Conservation (phyloP, 2,797 vertebrate species). For the Triplophysa bombifrons region DNA sequence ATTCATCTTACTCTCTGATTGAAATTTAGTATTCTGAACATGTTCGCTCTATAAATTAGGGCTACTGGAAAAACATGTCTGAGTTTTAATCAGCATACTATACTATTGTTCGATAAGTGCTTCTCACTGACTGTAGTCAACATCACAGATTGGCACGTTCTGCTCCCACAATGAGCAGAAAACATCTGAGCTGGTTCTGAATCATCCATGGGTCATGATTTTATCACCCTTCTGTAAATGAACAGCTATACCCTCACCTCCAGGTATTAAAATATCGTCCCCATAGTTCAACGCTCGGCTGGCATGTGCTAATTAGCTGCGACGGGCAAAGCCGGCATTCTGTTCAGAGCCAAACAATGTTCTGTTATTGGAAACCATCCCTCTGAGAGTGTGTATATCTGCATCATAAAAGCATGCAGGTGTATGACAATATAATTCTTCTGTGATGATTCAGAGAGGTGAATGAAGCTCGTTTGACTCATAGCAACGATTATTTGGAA, state of each 20-base stretch:
- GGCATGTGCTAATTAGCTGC: conserved; percentile 50
- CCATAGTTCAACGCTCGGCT: conserved; percentile 42
- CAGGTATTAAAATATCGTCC: conserved; percentile 45
- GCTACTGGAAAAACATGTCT: conserved; percentile 21
- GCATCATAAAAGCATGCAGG: conserved; percentile 29
- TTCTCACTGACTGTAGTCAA: conserved; percentile 36
- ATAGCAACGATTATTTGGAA: conserved; percentile 28
- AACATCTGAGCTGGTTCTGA: conserved; percentile 35
- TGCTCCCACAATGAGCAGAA: conserved; percentile 23
- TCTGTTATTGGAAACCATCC: conserved; percentile 23
- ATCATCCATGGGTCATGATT: conserved; percentile 44
- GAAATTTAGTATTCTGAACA: conserved; percentile 17
- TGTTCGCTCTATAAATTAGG: conserved; percentile 31
- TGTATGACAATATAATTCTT: conserved; percentile 25
- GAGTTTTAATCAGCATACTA: conserved; percentile 37
- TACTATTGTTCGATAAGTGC: conserved; percentile 35
- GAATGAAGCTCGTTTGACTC: conserved; percentile 34
- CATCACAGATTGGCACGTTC: conserved; percentile 31
- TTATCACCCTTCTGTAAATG: conserved; percentile 50
- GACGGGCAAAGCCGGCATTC: not conserved
- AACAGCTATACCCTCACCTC: conserved; percentile 27
- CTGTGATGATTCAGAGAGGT: conserved; percentile 23
- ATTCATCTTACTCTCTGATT: conserved; percentile 10
- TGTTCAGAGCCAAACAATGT: conserved; percentile 35
- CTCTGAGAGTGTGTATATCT: conserved; percentile 22